Percentiles rank a stretch among this genome's conserved stretches.
These are phyloP conservation scores for Porites evermanni DNA, from an alignment of 92 coral and sea anemone genomes.

Conservation along the genomic window DNA sequence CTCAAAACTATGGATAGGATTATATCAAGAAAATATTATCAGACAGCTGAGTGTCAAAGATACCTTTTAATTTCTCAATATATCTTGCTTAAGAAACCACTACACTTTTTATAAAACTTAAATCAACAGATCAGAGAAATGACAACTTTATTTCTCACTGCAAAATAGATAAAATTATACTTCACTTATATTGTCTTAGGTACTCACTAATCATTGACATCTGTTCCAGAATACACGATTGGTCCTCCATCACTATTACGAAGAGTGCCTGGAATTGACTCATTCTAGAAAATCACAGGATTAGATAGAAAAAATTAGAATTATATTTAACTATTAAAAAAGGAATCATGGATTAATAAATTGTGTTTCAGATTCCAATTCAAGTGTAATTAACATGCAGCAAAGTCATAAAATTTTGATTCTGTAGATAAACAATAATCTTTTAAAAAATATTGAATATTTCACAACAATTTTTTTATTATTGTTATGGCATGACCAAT, in stretches of 20 bases:
- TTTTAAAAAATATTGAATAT: too few relatives aligned
- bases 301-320: too few relatives aligned
- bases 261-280: slow-evolving; percentile 88
- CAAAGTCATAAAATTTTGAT: too few relatives aligned
- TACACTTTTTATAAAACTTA: neutral
- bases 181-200: neutral
- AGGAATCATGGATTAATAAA: too few relatives aligned
- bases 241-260: slow-evolving; percentile 78
- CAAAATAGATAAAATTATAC: neutral
- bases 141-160: neutral
- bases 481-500: too few relatives aligned
- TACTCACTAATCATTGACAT: slow-evolving; percentile 94
- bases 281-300: slow-evolving; percentile 62
- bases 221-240: slow-evolving; percentile 82
- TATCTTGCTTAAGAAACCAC: neutral
- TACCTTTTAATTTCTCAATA: neutral
- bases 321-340: too few relatives aligned
- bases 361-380: too few relatives aligned
- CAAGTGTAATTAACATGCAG: too few relatives aligned
- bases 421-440: too few relatives aligned
- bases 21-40: neutral
- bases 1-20: slow-evolving; percentile 78
- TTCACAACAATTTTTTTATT: too few relatives aligned
- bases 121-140: neutral
- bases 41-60: neutral